Evolutionary conservation across 2,888 invertebrate genomes (phyloP).

Genomic region (Drosophila incognita): DNA sequence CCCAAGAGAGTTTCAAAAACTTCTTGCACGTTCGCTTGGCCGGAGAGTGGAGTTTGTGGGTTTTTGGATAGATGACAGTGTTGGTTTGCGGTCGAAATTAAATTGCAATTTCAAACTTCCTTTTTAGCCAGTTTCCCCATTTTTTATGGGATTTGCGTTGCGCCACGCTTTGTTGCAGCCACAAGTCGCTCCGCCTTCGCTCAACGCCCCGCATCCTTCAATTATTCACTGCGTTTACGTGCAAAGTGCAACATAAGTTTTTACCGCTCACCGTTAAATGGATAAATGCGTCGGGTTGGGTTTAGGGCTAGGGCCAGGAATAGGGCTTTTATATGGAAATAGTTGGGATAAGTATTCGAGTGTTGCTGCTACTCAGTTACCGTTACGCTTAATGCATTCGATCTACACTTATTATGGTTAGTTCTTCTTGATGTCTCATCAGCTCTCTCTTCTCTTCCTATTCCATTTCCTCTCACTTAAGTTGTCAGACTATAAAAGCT

Average conservation of each 20-base stretch:
- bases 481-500: slow-evolving; percentile 18
- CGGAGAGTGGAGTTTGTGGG: slow-evolving; percentile 42
- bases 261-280: slow-evolving; percentile 46
- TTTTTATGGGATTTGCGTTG: slow-evolving; percentile 71
- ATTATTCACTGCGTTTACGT: slow-evolving; percentile 56
- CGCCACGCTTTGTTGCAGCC: slow-evolving; percentile 58
- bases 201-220: not conserved
- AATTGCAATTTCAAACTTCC: slow-evolving; percentile 76
- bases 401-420: slow-evolving; percentile 50
- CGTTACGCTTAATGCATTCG: slow-evolving; percentile 73
- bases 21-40: slow-evolving; percentile 51
- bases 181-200: not conserved
- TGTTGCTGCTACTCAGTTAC: slow-evolving; percentile 60
- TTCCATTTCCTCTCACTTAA: slow-evolving; percentile 4
- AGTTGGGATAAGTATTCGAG: slow-evolving; percentile 39
- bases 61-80: slow-evolving; percentile 39
- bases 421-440: slow-evolving; percentile 25
- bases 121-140: slow-evolving; percentile 59
- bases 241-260: slow-evolving; percentile 60
- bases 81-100: slow-evolving; percentile 77
- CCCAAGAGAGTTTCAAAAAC: slow-evolving; percentile 11
- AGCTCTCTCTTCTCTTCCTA: not conserved
- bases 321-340: not conserved
- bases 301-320: not conserved
- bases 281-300: slow-evolving; percentile 52